Percentiles rank a stretch among this genome's conserved stretches.
Evolutionary conservation across 1,140 invertebrate species (phyloP).

Genomic region (Caerostris darwini): DNA sequence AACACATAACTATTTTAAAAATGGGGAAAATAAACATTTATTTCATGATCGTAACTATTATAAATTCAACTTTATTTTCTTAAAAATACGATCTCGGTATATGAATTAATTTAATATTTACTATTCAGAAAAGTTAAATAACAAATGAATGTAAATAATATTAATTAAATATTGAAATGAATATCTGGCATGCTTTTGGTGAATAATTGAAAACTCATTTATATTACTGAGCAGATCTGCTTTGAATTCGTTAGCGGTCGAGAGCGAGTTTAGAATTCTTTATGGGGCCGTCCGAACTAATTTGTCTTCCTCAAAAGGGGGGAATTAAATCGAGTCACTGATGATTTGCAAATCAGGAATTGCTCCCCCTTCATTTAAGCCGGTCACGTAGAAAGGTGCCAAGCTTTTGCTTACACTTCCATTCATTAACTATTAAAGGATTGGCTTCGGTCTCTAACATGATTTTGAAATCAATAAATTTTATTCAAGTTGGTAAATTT

Average conservation of each 20-base stretch:
- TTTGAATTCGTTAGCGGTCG: not conserved
- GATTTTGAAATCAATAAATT: no score
- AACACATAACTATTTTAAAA: no score
- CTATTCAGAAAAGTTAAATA: no score
- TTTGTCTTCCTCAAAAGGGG: not conserved
- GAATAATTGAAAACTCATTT: not conserved
- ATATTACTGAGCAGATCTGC: not conserved
- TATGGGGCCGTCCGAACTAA: not conserved
- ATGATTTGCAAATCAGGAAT: slow-evolving; percentile 20
- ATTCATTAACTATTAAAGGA: not conserved
- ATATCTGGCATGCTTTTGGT: not conserved
- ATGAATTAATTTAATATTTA: no score
- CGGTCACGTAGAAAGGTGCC: not conserved
- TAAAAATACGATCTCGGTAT: no score
- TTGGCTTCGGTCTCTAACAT: no score
- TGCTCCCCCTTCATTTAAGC: slow-evolving; percentile 1
- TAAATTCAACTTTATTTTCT: no score
- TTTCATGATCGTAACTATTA: no score
- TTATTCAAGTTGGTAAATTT: no score
- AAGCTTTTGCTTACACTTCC: not conserved
- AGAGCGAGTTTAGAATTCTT: slow-evolving; percentile 20
- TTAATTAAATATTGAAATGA: no score
- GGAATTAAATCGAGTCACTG: slow-evolving; percentile 25
- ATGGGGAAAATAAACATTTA: no score
- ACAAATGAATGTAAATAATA: no score